Percentiles rank a stretch among this genome's conserved stretches.
Conservation (phyloP, 2,113 vertebrate genomes). For the Hippocampus comes region DNA sequence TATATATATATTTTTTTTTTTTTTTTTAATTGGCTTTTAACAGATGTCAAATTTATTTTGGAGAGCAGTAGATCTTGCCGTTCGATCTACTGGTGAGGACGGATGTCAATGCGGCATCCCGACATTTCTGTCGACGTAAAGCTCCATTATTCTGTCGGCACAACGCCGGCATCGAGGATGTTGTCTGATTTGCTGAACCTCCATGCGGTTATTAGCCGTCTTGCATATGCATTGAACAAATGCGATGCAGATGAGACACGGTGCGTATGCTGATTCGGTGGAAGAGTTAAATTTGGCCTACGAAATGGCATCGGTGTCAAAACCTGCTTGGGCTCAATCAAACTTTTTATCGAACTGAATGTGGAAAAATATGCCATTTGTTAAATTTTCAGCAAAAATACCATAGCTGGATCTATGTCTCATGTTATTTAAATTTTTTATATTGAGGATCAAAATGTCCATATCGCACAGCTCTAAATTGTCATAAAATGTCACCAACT, state of each 20-base stretch:
- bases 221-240: not conserved
- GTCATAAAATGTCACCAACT: too few relatives aligned
- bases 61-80: not conserved
- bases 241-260: not conserved
- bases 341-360: too few relatives aligned
- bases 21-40: not conserved
- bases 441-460: too few relatives aligned
- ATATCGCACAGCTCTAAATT: too few relatives aligned
- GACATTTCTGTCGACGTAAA: not conserved
- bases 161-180: not conserved
- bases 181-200: slow-evolving; percentile 3
- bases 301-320: not conserved
- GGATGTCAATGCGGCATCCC: not conserved
- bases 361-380: too few relatives aligned
- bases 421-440: too few relatives aligned
- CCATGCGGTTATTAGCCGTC: not conserved
- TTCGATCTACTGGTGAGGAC: not conserved
- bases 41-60: not conserved
- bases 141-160: not conserved
- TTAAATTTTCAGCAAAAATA: not conserved
- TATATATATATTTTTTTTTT: too few relatives aligned
- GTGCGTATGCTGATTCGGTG: not conserved
- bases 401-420: too few relatives aligned
- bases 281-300: not conserved
- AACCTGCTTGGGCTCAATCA: not conserved